Evolutionary conservation across 2,797 vertebrate genomes (phyloP), one percentile per base, ranked within the genome.

Genomic region (Nothura maculosa): DNA sequence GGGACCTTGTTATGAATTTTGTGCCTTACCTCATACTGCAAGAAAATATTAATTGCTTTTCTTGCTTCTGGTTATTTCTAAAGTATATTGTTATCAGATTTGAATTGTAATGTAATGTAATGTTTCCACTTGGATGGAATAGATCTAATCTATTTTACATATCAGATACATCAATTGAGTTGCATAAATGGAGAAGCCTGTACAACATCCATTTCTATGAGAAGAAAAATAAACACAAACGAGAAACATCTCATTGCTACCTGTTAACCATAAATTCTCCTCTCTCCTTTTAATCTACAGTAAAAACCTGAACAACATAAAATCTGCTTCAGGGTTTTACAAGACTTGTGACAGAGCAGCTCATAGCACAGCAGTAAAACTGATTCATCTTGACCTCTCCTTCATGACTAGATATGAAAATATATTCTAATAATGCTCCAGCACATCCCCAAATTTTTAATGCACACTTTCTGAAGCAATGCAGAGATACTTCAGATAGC

Each of bases 271-370:
- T 42, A 88, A 87, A 90, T 45, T 19, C 54, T 81, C 5, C 47
- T 45, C 16, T 55, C 43, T 67, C 40, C 12, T 87, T 62, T 62
- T 77, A 67, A 82, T 58, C 72, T 82, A 76, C 45, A 66, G 12
- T 68, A 50, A 84, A 90, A 88, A 48, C 58, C 24, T 62, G 42
- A 87, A 62, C 28, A 89, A 79, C n/a, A 52, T 68, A 76, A 92
- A 85, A 84, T 68, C 21, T 72, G 34, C 34, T 54, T 74, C 68
- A 68, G 21, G 18, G 42, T 75, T 90, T 91, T 81, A 85, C 25
- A n/a, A 72, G 40, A 69, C 52, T 85, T 34, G 12, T 9, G 36
- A n/a, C 17, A 85, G n/a, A 88, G 48, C 48, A 60, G 38, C 62
- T 66, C 68, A 52, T 18, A 38, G 42, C 34, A 86, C 28, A 40